Evolutionary conservation across 2,113 vertebrate species (phyloP).

Genomic region (Seriola quinqueradiata): DNA sequence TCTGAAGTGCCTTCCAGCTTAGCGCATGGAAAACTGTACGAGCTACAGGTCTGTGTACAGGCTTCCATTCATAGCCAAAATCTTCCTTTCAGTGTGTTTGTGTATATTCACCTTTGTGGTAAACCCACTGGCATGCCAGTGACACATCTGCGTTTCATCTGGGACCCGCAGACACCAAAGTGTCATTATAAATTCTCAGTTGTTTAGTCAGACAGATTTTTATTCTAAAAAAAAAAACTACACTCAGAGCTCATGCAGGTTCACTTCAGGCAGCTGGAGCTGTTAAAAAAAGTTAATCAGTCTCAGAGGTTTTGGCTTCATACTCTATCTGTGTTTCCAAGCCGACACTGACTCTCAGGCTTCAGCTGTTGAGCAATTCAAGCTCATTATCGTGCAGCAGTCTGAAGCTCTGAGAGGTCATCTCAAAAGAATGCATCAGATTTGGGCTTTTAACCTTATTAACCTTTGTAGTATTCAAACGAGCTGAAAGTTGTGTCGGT

Average conservation of each 20-base stretch:
- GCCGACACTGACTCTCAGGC: neutral
- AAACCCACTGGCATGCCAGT: neutral
- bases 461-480: neutral
- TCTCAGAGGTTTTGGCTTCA: slow-evolving; percentile 23
- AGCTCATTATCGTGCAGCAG: neutral
- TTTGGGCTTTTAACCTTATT: neutral
- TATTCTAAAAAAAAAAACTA: neutral
- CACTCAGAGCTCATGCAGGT: neutral
- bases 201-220: neutral
- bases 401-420: neutral
- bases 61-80: slow-evolving; percentile 18
- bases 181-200: slow-evolving; percentile 3
- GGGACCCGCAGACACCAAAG: neutral
- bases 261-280: neutral
- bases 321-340: neutral
- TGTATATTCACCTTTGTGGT: slow-evolving; percentile 18
- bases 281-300: slow-evolving; percentile 47
- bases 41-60: neutral
- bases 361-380: slow-evolving; percentile 6
- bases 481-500: neutral
- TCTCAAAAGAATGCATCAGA: neutral
- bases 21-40: neutral
- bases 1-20: neutral
- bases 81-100: neutral
- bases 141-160: slow-evolving; percentile 29